A percentile compares a stretch with the other conserved stretches of the same genome.
phyloP scores from a whole-genome alignment of 2,113 vertebrate species.

The Oreotragus oreotragus region DNA sequence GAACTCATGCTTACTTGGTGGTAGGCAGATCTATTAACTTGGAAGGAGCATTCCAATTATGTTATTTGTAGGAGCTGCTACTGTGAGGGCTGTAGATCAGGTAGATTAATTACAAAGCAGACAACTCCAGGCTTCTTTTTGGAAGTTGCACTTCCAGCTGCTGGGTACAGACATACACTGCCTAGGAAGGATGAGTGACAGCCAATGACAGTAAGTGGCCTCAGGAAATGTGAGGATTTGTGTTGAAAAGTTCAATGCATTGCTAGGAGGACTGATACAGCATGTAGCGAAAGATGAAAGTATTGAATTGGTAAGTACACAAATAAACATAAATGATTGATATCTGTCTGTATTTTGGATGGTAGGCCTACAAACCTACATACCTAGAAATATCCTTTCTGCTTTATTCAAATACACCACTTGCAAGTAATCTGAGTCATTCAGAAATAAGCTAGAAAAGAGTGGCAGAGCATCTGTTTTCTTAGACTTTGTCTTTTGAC shows the following conservation, averaged over 20 bases:
- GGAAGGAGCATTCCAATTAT: not conserved
- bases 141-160: not conserved
- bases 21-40: constrained; percentile 6
- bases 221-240: constrained; percentile 21
- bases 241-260: not conserved
- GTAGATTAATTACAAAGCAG: constrained; percentile 4
- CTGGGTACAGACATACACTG: not conserved
- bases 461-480: not conserved
- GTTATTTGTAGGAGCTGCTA: not conserved
- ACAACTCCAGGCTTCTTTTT: not conserved
- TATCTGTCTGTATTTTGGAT: not conserved
- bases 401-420: not conserved
- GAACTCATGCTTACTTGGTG: not conserved
- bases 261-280: not conserved
- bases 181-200: not conserved
- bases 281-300: not conserved
- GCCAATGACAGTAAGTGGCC: not conserved
- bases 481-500: not conserved
- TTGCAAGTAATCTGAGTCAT: not conserved
- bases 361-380: not conserved
- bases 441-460: not conserved
- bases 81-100: not conserved
- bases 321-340: not conserved
- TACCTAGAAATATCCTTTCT: not conserved
- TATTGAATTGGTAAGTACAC: not conserved